Conservation (phyloP, 2,888 invertebrate species). For the Selenia dentaria region DNA sequence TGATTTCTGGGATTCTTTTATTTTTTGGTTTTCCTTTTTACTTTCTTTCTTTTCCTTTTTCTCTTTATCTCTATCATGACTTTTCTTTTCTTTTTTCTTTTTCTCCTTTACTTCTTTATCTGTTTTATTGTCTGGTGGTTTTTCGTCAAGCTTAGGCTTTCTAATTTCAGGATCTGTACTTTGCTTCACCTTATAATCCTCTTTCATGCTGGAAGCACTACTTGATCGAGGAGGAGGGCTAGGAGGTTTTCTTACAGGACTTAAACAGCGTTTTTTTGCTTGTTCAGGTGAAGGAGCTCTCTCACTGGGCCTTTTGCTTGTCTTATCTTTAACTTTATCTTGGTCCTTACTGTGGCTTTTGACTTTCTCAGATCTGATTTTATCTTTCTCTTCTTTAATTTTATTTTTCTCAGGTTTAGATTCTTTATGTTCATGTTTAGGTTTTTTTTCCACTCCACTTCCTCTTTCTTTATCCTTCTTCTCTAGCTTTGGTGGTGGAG, state of each 20-base stretch:
- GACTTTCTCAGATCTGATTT: constrained; percentile 72
- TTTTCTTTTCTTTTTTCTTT: constrained; percentile 86
- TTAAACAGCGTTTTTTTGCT: constrained; percentile 65
- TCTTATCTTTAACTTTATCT: constrained; percentile 83
- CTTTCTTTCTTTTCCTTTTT: constrained; percentile 83
- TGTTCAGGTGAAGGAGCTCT: constrained; percentile 69
- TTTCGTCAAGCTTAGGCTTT: constrained; percentile 75
- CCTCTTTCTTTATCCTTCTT: constrained; percentile 84
- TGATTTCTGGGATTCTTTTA: constrained; percentile 74
- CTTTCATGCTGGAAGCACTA: constrained; percentile 73
- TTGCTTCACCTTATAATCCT: constrained; percentile 71
- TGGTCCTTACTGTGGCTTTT: constrained; percentile 84
- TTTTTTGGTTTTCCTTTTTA: constrained; percentile 82
- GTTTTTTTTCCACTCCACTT: constrained; percentile 74
- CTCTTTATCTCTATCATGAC: constrained; percentile 86
- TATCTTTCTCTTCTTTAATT: constrained; percentile 77
- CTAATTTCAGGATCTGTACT: constrained; percentile 61
- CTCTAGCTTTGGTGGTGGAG: constrained; percentile 62
- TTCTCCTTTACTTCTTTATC: constrained; percentile 82
- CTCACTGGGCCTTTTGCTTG: constrained; percentile 76
- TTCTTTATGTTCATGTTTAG: constrained; percentile 78
- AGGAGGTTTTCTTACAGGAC: constrained; percentile 61
- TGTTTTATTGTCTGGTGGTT: constrained; percentile 78
- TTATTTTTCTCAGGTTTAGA: constrained; percentile 73
- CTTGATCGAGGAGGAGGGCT: constrained; percentile 68